Evolutionary conservation across 2,888 invertebrate genomes (phyloP), one percentile per base, ranked within the genome.

Genomic region (Altica lythri): DNA sequence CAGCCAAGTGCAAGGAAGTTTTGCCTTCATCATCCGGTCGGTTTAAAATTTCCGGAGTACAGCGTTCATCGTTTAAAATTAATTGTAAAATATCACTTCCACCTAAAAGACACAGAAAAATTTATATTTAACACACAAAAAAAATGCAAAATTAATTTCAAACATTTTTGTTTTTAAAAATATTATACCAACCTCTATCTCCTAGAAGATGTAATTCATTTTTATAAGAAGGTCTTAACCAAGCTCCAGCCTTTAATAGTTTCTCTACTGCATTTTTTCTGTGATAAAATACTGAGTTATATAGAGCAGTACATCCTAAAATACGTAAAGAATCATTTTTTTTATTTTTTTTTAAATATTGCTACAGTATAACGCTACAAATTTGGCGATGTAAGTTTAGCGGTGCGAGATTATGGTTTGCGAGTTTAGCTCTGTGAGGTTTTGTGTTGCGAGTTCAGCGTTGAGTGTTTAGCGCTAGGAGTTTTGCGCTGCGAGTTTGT

Each of bases 1-100:
- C 80, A 14, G 83, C 83, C 48, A 77, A 73, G 63, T 82, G 82
- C 6, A 83, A 73, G 9, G 83, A 78, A 10, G 82, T 81, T 6
- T 80, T 73, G 22, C 78, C 75, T 10, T 67, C 65, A 61, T 64
- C 55, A 37, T 73, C 72, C 4, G 55, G 55, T 35, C 55, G 61
- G 50, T 72, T 70, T 16, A 71, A 58, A 19, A 67, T 59, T 18
- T 64, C 64, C 5, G 58, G 47, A 10, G 61, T 64, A 38, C 68
- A 64, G 46, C 65, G 59, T 27, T 61, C 48, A 56, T 69, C 65
- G n/a, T 60, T 56, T 40, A 72, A 51, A 37, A 72, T 59, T 42
- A 67, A 53, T 46, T 57, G 43, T 18, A 72, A 52, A 32, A 72
- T 68, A 17, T 67, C 63, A 42, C 59, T 60, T 19, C 63, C 66